Evolutionary conservation across 2,888 invertebrate genomes (phyloP).

Genomic region (Bruchidius siliquastri): DNA sequence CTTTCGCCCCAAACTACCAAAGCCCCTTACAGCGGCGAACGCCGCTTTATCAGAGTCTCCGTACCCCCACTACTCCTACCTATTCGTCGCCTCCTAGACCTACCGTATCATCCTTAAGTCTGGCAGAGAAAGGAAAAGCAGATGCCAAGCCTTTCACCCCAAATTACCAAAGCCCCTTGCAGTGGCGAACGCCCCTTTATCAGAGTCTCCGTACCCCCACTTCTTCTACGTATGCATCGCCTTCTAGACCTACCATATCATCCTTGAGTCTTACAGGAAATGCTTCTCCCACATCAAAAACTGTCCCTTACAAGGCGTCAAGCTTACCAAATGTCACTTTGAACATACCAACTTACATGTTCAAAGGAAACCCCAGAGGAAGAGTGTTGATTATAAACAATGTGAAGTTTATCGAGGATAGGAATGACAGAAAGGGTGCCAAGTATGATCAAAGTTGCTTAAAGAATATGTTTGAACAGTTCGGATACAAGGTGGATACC

Average conservation of each 20-base stretch:
- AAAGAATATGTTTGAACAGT: slow-evolving; percentile 55
- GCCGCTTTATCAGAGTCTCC: slow-evolving; percentile 1
- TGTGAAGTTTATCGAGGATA: slow-evolving; percentile 33
- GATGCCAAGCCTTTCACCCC: too few relatives aligned
- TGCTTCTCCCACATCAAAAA: neutral
- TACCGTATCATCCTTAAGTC: neutral
- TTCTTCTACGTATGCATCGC: neutral
- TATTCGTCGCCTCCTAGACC: neutral
- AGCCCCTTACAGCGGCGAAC: slow-evolving; percentile 10
- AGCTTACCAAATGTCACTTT: neutral
- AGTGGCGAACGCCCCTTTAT: slow-evolving; percentile 5
- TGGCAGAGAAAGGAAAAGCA: neutral
- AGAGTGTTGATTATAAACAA: slow-evolving; percentile 40
- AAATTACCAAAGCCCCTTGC: too few relatives aligned
- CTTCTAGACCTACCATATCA: neutral
- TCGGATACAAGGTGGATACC: slow-evolving; percentile 53
- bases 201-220: neutral
- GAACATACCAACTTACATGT: slow-evolving; percentile 31
- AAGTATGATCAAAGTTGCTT: slow-evolving; percentile 56
- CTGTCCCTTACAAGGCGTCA: neutral
- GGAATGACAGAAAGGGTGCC: slow-evolving; percentile 51
- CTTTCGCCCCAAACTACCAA: slow-evolving; percentile 8
- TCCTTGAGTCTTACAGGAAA: neutral
- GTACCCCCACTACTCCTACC: neutral
- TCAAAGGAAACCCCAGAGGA: slow-evolving; percentile 33